Base-by-base conservation (phyloP, 2,797 vertebrate species). In the Microctenopoma steveboyesi region DNA sequence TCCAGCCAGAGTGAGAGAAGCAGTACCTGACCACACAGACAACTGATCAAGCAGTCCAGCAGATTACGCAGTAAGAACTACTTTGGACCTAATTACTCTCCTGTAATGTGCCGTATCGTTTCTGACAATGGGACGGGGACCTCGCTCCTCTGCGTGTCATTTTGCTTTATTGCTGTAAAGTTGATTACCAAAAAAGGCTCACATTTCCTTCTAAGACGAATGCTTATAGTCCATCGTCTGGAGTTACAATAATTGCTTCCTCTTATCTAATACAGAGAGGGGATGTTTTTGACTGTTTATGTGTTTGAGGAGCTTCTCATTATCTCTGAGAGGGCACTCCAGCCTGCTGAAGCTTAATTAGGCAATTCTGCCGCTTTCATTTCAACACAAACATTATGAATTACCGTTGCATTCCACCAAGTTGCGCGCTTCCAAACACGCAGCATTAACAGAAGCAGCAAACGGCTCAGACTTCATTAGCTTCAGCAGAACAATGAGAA, bases 1-100 rank as follows among this genome's bases (percentile, higher is more conserved):
- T 61, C 28, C 45, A 49, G 14, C 33, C 22, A 33, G 28, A 63
- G 18, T 28, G 3, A 1, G 22, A 13, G 13, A 35, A 79, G 84
- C 72, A 73, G 63, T 79, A 72, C 51, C 76, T 76, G 39, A 40
- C 42, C 28, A 9, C 58, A n/a, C 4, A 51, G 61, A 73, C 49
- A 27, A 64, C 10, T 63, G 63, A 65, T 71, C 45, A 27, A 27
- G 48, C 47, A 62, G 77, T 46, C 60, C 7, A 28, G 65, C 43
- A 72, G 66, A 74, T 78, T 66, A 58, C 33, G 9, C 5, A 18
- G 43, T 33, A 22, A 73, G 47, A 68, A 59, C 64, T 37, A 62
- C 76, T 74, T 61, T 82, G 33, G 5, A 47, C 43, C 35, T 69
- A 73, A 81, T 78, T 70, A 62, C 56, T 39, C 60, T 47, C 45